phyloP scores from a whole-genome alignment of 2,113 vertebrate species.

The Caranx ignobilis region DNA sequence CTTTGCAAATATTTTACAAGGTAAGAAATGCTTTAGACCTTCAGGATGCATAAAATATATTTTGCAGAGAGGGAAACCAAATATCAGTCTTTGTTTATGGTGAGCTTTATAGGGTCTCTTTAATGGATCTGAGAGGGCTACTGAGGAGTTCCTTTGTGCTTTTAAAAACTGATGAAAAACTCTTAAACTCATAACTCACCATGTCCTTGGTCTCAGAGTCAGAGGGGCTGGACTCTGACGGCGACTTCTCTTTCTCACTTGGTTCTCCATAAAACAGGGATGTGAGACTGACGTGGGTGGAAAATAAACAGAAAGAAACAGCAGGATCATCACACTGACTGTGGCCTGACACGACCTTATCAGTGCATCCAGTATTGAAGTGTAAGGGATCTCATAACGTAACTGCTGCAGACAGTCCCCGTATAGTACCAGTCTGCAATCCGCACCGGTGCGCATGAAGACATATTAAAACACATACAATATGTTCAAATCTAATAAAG shows the following conservation, averaged over 20 bases:
- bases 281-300: conserved; percentile 86
- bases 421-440: conserved; percentile 1
- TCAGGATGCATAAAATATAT: conserved; percentile 1
- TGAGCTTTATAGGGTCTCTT: conserved; percentile 5
- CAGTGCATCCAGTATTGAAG: neutral
- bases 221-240: conserved; percentile 91
- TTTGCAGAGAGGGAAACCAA: conserved; percentile 7
- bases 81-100: neutral
- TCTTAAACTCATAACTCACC: conserved; percentile 83
- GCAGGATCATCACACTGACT: neutral
- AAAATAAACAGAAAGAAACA: conserved; percentile 16
- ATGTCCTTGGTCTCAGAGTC: conserved; percentile 91
- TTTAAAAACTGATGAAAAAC: neutral
- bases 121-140: neutral
- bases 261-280: conserved; percentile 97
- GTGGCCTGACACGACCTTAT: neutral
- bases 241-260: conserved; percentile 96
- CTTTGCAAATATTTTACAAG: neutral
- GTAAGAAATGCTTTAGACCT: neutral
- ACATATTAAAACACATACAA: conserved; percentile 6
- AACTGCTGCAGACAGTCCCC: conserved; percentile 12
- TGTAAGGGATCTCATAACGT: neutral
- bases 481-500: conserved; percentile 28
- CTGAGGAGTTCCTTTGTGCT: neutral
- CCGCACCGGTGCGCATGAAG: conserved; percentile 6